Conservation (phyloP, 2,113 vertebrate species). For the Austrofundulus limnaeus region DNA sequence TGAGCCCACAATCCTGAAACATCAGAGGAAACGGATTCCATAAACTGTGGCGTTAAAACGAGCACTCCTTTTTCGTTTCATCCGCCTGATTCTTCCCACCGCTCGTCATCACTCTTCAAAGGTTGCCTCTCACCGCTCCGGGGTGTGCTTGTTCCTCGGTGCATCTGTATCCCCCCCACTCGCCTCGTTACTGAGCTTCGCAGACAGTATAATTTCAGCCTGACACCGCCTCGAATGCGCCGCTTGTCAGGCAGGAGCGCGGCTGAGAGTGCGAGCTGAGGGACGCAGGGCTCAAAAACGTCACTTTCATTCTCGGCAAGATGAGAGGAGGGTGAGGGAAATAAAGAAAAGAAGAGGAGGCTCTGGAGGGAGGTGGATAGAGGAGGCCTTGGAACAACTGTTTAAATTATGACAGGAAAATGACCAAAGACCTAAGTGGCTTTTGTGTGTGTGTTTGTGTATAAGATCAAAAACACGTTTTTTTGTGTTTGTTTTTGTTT, state of each 20-base stretch:
- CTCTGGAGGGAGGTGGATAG: conserved; percentile 42
- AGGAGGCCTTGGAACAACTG: conserved; percentile 69
- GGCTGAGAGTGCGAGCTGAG: conserved; percentile 63
- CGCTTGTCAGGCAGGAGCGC: conserved; percentile 69
- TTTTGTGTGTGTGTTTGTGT: conserved; percentile 11
- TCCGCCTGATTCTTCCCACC: conserved; percentile 59
- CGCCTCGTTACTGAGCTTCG: conserved; percentile 75
- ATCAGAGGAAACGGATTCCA: conserved; percentile 55
- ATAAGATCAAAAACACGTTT: background rate
- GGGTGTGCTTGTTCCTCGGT: conserved; percentile 63
- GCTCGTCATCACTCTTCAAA: conserved; percentile 64
- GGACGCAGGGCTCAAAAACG: conserved; percentile 75
- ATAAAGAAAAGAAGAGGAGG: conserved; percentile 17
- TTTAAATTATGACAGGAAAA: conserved; percentile 75
- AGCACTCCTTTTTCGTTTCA: conserved; percentile 59
- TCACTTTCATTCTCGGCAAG: conserved; percentile 72
- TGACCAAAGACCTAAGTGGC: conserved; percentile 50
- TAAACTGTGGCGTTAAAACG: conserved; percentile 56
- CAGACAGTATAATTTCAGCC: conserved; percentile 77
- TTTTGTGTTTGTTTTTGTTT: background rate
- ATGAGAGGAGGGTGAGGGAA: conserved; percentile 30
- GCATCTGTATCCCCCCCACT: conserved; percentile 60
- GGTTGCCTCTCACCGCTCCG: conserved; percentile 65
- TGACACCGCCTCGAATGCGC: conserved; percentile 74
- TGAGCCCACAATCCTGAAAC: conserved; percentile 44